Evolutionary conservation across 2,888 invertebrate genomes (phyloP).

Genomic region (Perizoma affinitatum): DNA sequence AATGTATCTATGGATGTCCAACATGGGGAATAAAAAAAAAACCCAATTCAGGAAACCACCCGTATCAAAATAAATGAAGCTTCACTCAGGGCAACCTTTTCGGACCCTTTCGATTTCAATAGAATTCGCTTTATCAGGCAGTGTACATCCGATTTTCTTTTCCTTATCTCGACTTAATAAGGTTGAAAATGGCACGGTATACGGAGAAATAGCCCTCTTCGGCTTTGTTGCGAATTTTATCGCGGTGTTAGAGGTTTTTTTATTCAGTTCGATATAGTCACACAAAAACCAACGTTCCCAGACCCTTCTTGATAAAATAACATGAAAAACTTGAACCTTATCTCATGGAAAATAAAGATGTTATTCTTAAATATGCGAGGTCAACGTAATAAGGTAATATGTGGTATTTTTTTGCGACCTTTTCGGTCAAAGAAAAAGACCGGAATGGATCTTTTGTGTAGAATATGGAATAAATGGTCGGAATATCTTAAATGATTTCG

Average conservation of each 20-base stretch:
- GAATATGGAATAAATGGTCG: constrained; percentile 42
- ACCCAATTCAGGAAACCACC: constrained; percentile 48
- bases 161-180: constrained; percentile 43
- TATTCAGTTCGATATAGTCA: constrained; percentile 56
- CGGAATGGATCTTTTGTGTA: constrained; percentile 51
- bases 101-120: constrained; percentile 63
- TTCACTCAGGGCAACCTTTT: constrained; percentile 47
- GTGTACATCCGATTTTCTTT: constrained; percentile 44
- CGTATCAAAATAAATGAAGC: constrained; percentile 61
- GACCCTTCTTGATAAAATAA: constrained; percentile 20
- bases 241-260: constrained; percentile 61
- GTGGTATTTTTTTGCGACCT: constrained; percentile 50
- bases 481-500: constrained; percentile 27
- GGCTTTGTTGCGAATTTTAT: constrained; percentile 68
- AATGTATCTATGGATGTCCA: too few species aligned
- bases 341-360: fast-evolving
- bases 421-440: constrained; percentile 52
- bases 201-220: constrained; percentile 47
- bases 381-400: constrained; percentile 34
- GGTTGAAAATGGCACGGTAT: constrained; percentile 47
- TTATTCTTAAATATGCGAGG: constrained; percentile 25
- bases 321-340: constrained; percentile 28
- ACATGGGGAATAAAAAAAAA: constrained; percentile 21
- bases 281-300: constrained; percentile 33
- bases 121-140: constrained; percentile 51